Evolutionary conservation across 2,888 invertebrate genomes (phyloP), one percentile per base, ranked within the genome.

Genomic region (Eupithecia vulgata): DNA sequence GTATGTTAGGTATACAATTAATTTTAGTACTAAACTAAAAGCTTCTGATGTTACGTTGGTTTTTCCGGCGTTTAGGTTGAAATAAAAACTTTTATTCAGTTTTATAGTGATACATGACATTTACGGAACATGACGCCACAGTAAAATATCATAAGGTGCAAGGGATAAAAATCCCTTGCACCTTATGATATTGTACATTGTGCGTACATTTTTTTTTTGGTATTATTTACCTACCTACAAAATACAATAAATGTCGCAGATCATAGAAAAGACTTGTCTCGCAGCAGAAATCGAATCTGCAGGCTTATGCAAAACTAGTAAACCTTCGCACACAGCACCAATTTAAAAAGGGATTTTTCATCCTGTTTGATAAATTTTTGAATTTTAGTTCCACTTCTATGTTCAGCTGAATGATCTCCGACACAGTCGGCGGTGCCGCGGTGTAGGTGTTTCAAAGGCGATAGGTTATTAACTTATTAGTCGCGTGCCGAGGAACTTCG

Each of bases 401-500:
- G 5, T 10, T 57, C 12, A 57, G 57, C 25, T 25, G 8, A 21
- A 1, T 57, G 5, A 57, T 57, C 21, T 57, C 57, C 25, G 25
- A 21, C 12, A 25, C 25, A 25, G 57, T 25, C 57, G 57, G 21
- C 34, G 61, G 6, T 34, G 17, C 61, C 15, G 61, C 21, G 57
- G 25, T 25, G 61, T 17, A 61, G 61, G 61, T 61, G 61, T 61
- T 61, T n/a, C 61, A 52, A 67, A 67, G n/a, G 61, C 42, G 68
- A 69, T 61, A 59, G 57, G 67, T 71, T 67, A 67, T 30, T 30
- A 30, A 30, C 30, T 30, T 30, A 30, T 67, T 71, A 48, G 42
- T 21, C 15, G 61, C 12, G 5, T 25, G 57, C 57, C 57, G 57
- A 52, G 52, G 25, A 57, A 57, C 57, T 57, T 57, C 57, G 5